Evolutionary conservation across 2,113 vertebrate species (phyloP), one percentile per base, ranked within the genome.

Genomic region (Syrrhaptes paradoxus): DNA sequence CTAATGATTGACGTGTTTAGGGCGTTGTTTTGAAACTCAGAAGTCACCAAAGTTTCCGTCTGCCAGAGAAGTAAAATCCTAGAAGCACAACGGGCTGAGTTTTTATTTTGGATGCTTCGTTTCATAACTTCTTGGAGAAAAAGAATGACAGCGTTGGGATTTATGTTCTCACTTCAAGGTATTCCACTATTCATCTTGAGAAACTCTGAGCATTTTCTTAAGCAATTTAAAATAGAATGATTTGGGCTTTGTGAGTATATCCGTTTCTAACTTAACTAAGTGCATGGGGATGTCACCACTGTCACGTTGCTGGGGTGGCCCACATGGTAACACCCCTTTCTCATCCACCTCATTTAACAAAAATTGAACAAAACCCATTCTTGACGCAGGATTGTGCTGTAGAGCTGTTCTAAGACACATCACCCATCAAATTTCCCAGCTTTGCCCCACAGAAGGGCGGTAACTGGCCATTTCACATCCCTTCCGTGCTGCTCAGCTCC

Each of bases 111-210:
- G 93, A 67, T 89, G 80, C 68, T 91, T 85, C n/a, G 13, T 85
- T 78, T 94, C 71, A 85, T 91, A 94, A 95, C 49, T 88, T 85
- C 71, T 94, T 3, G 2, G 95, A 97, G 94, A 84, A 74, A 82
- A 86, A 65, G 28, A 82, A 75, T 65, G 91, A 80, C 89, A 93
- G 84, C 51, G 1, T 0, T 28, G 75, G 92, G 71, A 96, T 97
- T 96, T 92, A 43, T 46, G 61, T 74, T 87, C 76, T 95, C 87
- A 81, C 38, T 84, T 96, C 74, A 71, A 89, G 91, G 72, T 93
- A 78, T 90, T 88, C 80, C 86, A 82, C 86, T 76, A 46, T 22
- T 89, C 81, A 51, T 51, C 49, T 34, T 14, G 71, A 90, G 92
- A 81, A 94, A 79, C 74, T 48, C 77, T 72, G 36, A 52, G 66